Evolutionary conservation across 1,140 invertebrate genomes (phyloP).

Genomic region (Macrobrachium nipponense): DNA sequence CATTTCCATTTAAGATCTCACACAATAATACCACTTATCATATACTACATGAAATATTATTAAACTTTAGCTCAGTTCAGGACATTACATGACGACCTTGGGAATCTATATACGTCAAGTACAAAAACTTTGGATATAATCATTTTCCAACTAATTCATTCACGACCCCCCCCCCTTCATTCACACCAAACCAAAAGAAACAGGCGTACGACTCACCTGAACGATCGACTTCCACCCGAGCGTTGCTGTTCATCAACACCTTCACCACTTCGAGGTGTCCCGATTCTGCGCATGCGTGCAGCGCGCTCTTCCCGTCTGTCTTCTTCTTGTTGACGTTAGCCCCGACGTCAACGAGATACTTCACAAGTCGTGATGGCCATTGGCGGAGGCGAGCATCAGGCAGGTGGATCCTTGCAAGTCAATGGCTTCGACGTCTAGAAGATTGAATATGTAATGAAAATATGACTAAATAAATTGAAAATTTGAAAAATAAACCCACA

Average conservation of each 20-base stretch:
- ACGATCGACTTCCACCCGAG: slow-evolving; percentile 93
- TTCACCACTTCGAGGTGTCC: slow-evolving; percentile 93
- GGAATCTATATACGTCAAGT: too few relatives aligned
- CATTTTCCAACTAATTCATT: too few relatives aligned
- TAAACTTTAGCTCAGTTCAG: too few relatives aligned
- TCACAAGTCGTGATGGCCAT: slow-evolving; percentile 79
- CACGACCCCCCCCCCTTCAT: too few relatives aligned
- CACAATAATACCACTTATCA: too few relatives aligned
- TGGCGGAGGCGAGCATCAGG: slow-evolving; percentile 97
- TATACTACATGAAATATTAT: too few relatives aligned
- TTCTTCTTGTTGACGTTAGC: slow-evolving; percentile 90
- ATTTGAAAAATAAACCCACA: too few relatives aligned
- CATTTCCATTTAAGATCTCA: too few relatives aligned
- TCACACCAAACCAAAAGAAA: neutral
- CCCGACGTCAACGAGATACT: slow-evolving; percentile 85
- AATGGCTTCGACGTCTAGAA: slow-evolving; percentile 86
- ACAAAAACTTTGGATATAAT: too few relatives aligned
- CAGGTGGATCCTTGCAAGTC: slow-evolving; percentile 93
- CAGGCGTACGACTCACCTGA: slow-evolving; percentile 76
- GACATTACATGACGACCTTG: too few relatives aligned
- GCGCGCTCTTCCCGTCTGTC: slow-evolving; percentile 94
- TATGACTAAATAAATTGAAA: neutral
- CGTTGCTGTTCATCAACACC: slow-evolving; percentile 86
- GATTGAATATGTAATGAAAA: slow-evolving; percentile 41
- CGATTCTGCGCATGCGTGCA: slow-evolving; percentile 96